A percentile compares a stretch with the other conserved stretches of the same genome.
Evolutionary conservation across 1,140 invertebrate genomes (phyloP).

Genomic region (Drosophila rufa): DNA sequence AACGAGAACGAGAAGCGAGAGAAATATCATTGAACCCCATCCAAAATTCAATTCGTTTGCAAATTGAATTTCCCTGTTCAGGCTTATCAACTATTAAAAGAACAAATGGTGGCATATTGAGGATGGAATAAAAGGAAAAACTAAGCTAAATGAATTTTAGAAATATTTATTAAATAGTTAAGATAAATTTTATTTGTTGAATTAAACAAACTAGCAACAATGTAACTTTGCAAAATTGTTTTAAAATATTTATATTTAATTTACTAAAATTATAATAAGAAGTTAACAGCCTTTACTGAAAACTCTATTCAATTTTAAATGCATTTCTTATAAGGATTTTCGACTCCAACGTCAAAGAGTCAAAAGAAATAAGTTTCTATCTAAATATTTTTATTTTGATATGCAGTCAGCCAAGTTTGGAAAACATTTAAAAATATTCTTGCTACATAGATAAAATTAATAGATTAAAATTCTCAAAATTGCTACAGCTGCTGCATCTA

Average conservation of each 20-base stretch:
- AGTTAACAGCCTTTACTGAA: neutral
- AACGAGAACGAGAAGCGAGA: neutral
- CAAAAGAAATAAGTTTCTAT: too few relatives aligned
- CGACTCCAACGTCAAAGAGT: too few relatives aligned
- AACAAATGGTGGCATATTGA: slow-evolving; percentile 23
- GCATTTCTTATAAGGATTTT: too few relatives aligned
- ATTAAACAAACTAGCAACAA: neutral
- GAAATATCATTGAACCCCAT: slow-evolving; percentile 37
- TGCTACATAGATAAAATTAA: neutral
- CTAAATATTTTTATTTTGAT: too few relatives aligned
- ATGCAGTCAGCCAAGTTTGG: too few relatives aligned
- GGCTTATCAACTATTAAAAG: slow-evolving; percentile 71
- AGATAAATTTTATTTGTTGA: neutral
- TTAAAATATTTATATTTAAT: neutral
- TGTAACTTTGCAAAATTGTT: too few relatives aligned
- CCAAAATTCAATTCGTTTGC: slow-evolving; percentile 64
- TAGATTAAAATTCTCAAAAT: neutral
- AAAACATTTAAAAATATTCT: too few relatives aligned
- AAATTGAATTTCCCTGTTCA: slow-evolving; percentile 28
- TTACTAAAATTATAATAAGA: neutral
- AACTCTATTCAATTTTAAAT: too few relatives aligned
- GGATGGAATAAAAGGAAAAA: neutral
- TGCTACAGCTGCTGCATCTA: neutral
- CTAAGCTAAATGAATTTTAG: neutral
- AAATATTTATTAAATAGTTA: neutral